Conservation (phyloP, 1,140 invertebrate species). For the Scaptomyza hsui region DNA sequence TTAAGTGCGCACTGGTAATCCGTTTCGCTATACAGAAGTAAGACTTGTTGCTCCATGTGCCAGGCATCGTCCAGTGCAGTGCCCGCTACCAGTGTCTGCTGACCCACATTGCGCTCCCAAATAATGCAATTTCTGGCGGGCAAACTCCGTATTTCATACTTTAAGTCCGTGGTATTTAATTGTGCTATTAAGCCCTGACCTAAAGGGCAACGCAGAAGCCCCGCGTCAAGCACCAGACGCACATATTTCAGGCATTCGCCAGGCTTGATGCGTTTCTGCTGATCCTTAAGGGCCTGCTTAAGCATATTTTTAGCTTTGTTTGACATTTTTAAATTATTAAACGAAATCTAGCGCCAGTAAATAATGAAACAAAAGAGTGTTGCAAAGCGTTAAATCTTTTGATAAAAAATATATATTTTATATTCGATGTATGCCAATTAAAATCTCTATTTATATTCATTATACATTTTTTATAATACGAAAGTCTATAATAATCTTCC, state of each 20-base stretch:
- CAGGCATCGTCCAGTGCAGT: conserved; percentile 58
- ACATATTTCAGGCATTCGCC: conserved; percentile 85
- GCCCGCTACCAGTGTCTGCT: conserved; percentile 38
- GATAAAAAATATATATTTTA: too few relatives aligned
- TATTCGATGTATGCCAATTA: too few relatives aligned
- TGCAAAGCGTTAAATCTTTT: background rate
- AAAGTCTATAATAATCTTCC: too few relatives aligned
- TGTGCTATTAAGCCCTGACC: conserved; percentile 51
- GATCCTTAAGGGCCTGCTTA: conserved; percentile 71
- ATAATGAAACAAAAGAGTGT: conserved; percentile 11
- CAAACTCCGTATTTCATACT: conserved; percentile 61
- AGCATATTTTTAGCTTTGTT: conserved; percentile 67
- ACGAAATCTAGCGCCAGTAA: conserved; percentile 26
- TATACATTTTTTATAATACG: too few relatives aligned
- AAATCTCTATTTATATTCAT: too few relatives aligned
- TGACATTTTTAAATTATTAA: conserved; percentile 30
- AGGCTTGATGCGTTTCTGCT: conserved; percentile 84
- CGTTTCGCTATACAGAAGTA: conserved; percentile 41
- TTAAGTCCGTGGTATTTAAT: conserved; percentile 44
- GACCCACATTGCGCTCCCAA: conserved; percentile 84
- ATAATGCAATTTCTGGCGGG: conserved; percentile 68
- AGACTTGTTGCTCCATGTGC: conserved; percentile 58
- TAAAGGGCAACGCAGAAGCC: conserved; percentile 25
- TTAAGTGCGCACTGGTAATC: conserved; percentile 47
- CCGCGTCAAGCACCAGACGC: conserved; percentile 84